phyloP scores from a whole-genome alignment of 2,113 vertebrate species.

The Odontophorus gujanensis region DNA sequence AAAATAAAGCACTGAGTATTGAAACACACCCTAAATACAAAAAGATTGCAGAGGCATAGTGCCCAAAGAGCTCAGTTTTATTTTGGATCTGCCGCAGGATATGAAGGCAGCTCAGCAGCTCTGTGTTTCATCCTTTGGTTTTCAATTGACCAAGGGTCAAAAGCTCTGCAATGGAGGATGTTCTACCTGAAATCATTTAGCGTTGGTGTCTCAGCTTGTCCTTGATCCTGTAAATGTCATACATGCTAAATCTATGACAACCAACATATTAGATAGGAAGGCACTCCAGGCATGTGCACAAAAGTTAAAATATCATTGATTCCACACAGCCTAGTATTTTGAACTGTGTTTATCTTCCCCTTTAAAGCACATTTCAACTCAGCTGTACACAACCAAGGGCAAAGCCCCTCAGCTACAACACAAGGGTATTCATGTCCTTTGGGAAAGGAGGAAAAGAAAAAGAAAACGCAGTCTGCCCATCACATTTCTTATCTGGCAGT shows the following conservation, averaged over 20 bases:
- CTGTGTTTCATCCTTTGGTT: not conserved
- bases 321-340: not conserved
- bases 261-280: no score
- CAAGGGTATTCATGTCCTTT: not conserved
- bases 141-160: not conserved
- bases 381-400: not conserved
- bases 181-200: not conserved
- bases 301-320: not conserved
- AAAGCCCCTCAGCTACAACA: not conserved
- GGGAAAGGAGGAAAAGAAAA: not conserved
- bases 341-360: not conserved
- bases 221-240: fast-evolving
- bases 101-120: not conserved
- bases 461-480: not conserved
- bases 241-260: not conserved
- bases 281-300: fast-evolving
- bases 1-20: not conserved
- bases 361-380: not conserved
- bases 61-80: not conserved
- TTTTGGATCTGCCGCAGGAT: not conserved
- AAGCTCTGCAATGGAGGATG: not conserved
- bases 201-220: not conserved
- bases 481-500: not conserved
- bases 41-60: not conserved
- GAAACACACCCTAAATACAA: not conserved